Evolutionary conservation across 37 sponge, comb jelly and placozoan species (phyloP).

Genomic region (Mnemiopsis leidyi): DNA sequence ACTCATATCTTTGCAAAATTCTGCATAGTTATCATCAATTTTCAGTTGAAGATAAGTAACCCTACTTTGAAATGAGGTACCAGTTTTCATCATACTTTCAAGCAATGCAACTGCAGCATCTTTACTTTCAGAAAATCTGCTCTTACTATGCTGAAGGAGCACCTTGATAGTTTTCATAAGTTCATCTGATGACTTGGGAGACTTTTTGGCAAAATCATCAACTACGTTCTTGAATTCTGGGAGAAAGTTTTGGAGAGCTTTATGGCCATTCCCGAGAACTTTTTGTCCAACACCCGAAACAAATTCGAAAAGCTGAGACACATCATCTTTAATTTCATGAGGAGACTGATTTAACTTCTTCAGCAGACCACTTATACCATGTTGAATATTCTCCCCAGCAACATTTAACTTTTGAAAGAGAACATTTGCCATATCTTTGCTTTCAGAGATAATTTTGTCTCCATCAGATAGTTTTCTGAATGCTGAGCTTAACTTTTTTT

Average conservation of each 20-base stretch:
- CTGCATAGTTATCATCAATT: constrained; percentile 64
- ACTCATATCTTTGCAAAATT: constrained; percentile 24
- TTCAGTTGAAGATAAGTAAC: constrained; percentile 67
- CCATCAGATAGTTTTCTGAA: background rate
- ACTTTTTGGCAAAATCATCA: background rate
- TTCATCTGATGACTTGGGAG: constrained; percentile 5
- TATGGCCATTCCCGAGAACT: background rate
- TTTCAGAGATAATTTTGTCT: background rate
- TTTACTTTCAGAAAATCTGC: background rate
- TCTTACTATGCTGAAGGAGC: background rate
- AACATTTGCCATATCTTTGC: background rate
- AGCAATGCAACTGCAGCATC: background rate
- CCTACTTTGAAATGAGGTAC: background rate
- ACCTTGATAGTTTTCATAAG: background rate
- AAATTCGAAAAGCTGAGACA: background rate
- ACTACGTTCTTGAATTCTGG: background rate
- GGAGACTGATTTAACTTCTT: background rate
- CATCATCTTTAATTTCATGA: background rate
- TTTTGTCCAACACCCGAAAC: background rate
- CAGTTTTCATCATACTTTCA: background rate
- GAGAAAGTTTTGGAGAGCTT: background rate
- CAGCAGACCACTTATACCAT: background rate
- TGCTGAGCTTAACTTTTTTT: background rate
- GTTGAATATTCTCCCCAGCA: background rate
- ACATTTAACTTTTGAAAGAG: background rate